Percentiles rank a stretch among this genome's conserved stretches.
phyloP scores from a whole-genome alignment of 2,888 invertebrate species.

The Harpagoxenus sublaevis region DNA sequence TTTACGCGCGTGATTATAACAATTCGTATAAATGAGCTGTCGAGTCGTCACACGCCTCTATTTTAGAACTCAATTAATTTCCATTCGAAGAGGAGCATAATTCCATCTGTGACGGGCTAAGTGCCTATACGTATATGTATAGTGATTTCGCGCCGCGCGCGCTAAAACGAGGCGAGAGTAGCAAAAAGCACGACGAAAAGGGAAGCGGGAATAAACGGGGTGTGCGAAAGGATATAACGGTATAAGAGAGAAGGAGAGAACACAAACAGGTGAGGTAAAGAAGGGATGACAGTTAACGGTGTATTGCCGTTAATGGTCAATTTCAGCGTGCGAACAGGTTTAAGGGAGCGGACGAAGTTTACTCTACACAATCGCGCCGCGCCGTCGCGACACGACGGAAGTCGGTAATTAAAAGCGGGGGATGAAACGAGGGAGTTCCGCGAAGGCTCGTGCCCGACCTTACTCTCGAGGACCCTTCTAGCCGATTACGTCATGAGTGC shows the following conservation, averaged over 20 bases:
- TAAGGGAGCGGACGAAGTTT: constrained; percentile 14
- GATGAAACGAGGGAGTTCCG: background rate
- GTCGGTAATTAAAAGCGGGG: constrained; percentile 13
- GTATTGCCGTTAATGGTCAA: constrained; percentile 25
- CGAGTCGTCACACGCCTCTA: constrained; percentile 7
- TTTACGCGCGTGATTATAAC: background rate
- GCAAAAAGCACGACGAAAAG: background rate
- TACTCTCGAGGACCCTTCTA: background rate
- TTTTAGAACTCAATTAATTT: constrained; percentile 26
- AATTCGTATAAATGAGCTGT: background rate
- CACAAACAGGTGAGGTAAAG: background rate
- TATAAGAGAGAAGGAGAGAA: background rate
- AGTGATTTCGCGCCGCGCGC: background rate
- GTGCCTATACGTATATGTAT: constrained; percentile 16
- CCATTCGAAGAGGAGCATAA: constrained; percentile 29
- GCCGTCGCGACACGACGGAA: background rate
- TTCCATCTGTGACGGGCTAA: constrained; percentile 28
- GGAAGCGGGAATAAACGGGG: background rate
- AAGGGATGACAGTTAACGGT: background rate
- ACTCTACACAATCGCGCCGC: background rate
- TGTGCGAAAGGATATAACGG: background rate
- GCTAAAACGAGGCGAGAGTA: constrained; percentile 4
- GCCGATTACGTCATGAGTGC: constrained; percentile 20
- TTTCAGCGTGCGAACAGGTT: constrained; percentile 10
- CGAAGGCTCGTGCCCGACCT: background rate